A percentile compares a stretch with the other conserved stretches of the same genome.
Evolutionary conservation across 2,113 vertebrate species (phyloP).

Genomic region (Ia io): DNA sequence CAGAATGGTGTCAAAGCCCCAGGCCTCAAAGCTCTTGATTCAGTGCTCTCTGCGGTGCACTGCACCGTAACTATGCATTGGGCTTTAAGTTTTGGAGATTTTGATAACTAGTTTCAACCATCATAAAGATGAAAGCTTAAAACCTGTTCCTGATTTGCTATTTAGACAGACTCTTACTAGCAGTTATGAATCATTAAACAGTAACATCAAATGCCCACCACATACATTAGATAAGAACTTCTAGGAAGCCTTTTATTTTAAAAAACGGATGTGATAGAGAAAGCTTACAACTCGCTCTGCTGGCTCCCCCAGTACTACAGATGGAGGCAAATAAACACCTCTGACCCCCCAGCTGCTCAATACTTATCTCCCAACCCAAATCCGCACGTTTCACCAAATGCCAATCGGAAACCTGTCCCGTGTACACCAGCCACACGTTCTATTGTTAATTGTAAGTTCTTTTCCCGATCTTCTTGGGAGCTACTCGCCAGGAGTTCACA

Average conservation of each 20-base stretch:
- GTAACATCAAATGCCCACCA: conserved; percentile 12
- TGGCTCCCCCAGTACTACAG: neutral
- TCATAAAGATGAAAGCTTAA: conserved; percentile 13
- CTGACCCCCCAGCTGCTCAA: neutral
- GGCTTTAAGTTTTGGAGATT: neutral
- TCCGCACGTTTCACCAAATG: neutral
- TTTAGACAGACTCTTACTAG: conserved; percentile 15
- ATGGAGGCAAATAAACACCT: neutral
- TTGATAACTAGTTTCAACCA: neutral
- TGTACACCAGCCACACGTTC: neutral
- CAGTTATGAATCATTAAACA: conserved; percentile 46
- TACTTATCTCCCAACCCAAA: neutral
- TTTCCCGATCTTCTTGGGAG: neutral
- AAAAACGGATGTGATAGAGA: conserved; percentile 16
- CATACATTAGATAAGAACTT: neutral
- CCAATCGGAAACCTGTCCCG: neutral
- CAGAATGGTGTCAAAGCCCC: neutral
- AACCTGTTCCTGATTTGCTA: neutral
- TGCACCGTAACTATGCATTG: too few species aligned
- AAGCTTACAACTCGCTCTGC: neutral
- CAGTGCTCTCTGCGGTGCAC: neutral
- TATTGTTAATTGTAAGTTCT: neutral
- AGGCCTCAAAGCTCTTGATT: neutral
- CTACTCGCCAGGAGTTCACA: neutral
- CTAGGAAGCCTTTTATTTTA: neutral